These are phyloP conservation scores for Cetonia aurata DNA, from an alignment of 2,888 invertebrate species.

Conservation along the genomic window DNA sequence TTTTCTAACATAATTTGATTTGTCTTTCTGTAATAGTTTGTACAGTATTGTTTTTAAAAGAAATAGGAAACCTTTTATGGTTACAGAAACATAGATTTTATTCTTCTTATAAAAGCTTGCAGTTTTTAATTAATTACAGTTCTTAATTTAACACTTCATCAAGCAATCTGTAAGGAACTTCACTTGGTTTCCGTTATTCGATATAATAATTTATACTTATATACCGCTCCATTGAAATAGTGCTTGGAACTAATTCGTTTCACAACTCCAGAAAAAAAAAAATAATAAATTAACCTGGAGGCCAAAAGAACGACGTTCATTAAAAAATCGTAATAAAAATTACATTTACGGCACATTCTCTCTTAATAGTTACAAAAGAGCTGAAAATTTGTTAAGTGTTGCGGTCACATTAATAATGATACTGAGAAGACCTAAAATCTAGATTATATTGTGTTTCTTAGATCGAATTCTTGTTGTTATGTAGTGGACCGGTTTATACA, in stretches of 20 bases:
- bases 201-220: background rate
- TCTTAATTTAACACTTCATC: too few species aligned
- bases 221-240: constrained; percentile 47
- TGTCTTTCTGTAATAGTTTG: too few species aligned
- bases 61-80: too few species aligned
- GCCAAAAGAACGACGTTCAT: constrained; percentile 50
- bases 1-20: too few species aligned
- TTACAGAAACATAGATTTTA: too few species aligned
- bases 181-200: too few species aligned
- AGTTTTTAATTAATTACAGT: too few species aligned
- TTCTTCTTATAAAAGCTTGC: too few species aligned
- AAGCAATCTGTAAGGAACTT: too few species aligned
- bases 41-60: too few species aligned
- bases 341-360: constrained; percentile 47
- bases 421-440: constrained; percentile 11
- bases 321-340: constrained; percentile 51
- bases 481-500: background rate
- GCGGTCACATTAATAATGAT: constrained; percentile 29
- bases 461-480: constrained; percentile 1
- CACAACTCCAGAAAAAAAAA: constrained; percentile 45
- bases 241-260: constrained; percentile 44
- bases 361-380: constrained; percentile 44
- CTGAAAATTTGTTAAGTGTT: constrained; percentile 46
- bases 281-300: constrained; percentile 48
- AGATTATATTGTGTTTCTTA: constrained; percentile 19